These are phyloP conservation scores for Tenthredo notha DNA, from an alignment of 2,888 invertebrate genomes.

Conservation along the genomic window DNA sequence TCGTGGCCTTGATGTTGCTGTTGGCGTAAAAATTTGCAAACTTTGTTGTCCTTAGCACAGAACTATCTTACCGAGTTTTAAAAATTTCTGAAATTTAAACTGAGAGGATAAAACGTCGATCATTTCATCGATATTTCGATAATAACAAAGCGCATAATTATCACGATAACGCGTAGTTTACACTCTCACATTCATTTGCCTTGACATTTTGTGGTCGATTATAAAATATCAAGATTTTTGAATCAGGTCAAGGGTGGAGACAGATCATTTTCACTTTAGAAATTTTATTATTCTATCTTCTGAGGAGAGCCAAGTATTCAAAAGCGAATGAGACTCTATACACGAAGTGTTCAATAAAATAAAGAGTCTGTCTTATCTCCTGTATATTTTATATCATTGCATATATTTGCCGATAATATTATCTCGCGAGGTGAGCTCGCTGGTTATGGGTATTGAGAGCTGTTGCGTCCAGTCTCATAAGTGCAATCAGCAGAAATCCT, in stretches of 20 bases:
- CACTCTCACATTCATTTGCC: not conserved
- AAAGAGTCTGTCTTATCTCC: not conserved
- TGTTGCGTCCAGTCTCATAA: conserved; percentile 20
- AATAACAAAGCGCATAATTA: not conserved
- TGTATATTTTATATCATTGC: not conserved
- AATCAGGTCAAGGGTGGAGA: not conserved
- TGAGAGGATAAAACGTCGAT: not conserved
- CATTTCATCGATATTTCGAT: not conserved
- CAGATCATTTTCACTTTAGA: not conserved
- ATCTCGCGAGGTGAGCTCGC: conserved; percentile 26
- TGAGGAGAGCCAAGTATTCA: not conserved
- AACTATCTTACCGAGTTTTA: not conserved
- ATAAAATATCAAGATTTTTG: not conserved
- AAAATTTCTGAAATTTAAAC: not conserved
- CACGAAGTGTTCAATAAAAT: not conserved
- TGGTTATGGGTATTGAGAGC: not conserved
- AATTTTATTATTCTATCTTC: not conserved
- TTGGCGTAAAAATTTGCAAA: conserved; percentile 13
- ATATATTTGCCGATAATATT: conserved; percentile 34
- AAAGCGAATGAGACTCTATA: not conserved
- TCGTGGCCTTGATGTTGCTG: conserved; percentile 22
- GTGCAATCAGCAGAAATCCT: conserved; percentile 63
- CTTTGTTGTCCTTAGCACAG: not conserved
- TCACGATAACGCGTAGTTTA: not conserved
- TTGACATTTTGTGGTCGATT: not conserved